Percentiles rank a stretch among this genome's conserved stretches.
These are phyloP conservation scores for Pygoscelis adeliae DNA, from an alignment of 2,113 vertebrate species.

Conservation along the genomic window DNA sequence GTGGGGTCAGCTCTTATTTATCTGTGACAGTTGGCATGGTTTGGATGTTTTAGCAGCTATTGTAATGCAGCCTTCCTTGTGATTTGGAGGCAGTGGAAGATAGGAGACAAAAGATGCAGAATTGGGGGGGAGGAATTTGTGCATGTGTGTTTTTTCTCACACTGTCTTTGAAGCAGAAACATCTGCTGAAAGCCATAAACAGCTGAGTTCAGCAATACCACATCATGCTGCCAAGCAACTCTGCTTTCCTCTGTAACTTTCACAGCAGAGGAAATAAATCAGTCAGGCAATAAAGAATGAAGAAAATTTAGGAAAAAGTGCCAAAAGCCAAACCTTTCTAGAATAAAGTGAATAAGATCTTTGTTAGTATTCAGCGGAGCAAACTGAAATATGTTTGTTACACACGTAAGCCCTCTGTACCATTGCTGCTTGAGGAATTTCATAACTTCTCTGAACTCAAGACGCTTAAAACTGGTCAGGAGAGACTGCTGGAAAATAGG, in stretches of 20 bases:
- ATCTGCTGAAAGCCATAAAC: slow-evolving; percentile 46
- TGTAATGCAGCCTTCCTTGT: neutral
- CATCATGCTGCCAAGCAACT: slow-evolving; percentile 38
- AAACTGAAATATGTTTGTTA: neutral
- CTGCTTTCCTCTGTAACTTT: slow-evolving; percentile 52
- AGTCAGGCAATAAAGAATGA: slow-evolving; percentile 65
- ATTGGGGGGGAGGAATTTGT: neutral
- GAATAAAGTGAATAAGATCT: slow-evolving; percentile 54
- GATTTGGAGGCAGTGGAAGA: neutral
- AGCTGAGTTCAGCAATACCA: slow-evolving; percentile 64
- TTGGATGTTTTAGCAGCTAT: neutral
- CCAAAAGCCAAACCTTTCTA: slow-evolving; percentile 45
- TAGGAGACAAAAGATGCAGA: slow-evolving; percentile 11
- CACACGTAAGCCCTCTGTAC: neutral
- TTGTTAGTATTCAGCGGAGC: slow-evolving; percentile 5
- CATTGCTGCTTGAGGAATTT: slow-evolving; percentile 22
- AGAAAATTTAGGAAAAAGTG: neutral
- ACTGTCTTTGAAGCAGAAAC: slow-evolving; percentile 60
- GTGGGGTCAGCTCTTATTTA: neutral
- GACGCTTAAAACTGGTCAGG: neutral
- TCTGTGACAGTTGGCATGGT: neutral
- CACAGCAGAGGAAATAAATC: slow-evolving; percentile 60
- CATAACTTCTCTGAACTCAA: neutral
- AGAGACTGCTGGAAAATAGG: neutral
- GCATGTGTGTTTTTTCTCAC: neutral